phyloP scores from a whole-genome alignment of 2,113 vertebrate species.

The Urocynchramus pylzowi region DNA sequence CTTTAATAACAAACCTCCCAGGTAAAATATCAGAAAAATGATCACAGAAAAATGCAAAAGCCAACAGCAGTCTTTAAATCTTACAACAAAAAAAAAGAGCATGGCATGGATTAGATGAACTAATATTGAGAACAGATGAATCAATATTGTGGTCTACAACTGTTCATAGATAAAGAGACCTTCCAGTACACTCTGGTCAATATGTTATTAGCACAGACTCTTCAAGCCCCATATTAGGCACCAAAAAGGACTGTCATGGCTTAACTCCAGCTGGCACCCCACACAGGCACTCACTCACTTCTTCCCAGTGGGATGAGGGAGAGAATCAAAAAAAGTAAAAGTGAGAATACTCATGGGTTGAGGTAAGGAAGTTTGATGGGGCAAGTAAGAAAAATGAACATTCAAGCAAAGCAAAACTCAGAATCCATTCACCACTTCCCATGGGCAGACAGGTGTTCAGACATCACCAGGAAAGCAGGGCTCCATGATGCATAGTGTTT shows the following conservation, averaged over 20 bases:
- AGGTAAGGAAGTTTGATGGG: neutral
- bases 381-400: neutral
- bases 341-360: neutral
- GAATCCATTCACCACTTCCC: neutral
- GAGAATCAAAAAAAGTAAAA: neutral
- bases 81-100: neutral
- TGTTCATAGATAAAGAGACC: neutral
- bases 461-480: neutral
- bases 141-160: neutral
- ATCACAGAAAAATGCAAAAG: neutral
- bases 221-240: neutral
- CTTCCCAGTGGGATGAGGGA: neutral
- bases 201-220: neutral
- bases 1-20: neutral
- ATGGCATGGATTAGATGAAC: neutral
- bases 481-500: neutral
- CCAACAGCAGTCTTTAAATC: neutral
- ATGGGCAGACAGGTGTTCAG: neutral
- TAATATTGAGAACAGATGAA: neutral
- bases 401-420: neutral
- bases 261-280: neutral
- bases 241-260: neutral
- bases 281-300: fast-evolving
- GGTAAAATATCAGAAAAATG: neutral
- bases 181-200: neutral